These are phyloP conservation scores for Gephyroberyx darwinii DNA, from an alignment of 2,797 vertebrate genomes.

Conservation along the genomic window DNA sequence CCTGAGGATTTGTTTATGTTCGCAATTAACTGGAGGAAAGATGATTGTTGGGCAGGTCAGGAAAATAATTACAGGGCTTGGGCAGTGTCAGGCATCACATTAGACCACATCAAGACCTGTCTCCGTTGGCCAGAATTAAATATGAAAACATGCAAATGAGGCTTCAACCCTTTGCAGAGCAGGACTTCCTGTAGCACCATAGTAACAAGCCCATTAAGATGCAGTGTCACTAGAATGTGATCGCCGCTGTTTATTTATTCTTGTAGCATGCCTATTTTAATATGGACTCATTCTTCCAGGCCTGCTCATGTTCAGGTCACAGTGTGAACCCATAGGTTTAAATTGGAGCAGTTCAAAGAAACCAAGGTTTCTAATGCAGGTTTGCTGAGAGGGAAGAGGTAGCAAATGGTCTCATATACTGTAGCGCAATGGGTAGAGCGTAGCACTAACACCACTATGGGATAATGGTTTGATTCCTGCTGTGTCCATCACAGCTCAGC, in stretches of 20 bases:
- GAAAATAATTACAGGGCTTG: constrained; percentile 79
- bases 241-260: constrained; percentile 61
- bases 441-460: background rate
- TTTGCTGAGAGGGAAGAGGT: constrained; percentile 8
- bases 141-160: constrained; percentile 83
- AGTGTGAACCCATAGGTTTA: constrained; percentile 32
- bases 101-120: constrained; percentile 81
- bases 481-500: constrained; percentile 28
- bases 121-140: constrained; percentile 78
- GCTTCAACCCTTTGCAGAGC: constrained; percentile 49
- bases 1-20: constrained; percentile 81
- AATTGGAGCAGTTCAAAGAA: constrained; percentile 25
- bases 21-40: constrained; percentile 81
- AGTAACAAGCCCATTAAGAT: constrained; percentile 80
- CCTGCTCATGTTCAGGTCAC: constrained; percentile 12
- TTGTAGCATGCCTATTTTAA: constrained; percentile 41
- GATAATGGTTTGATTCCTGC: constrained; percentile 21
- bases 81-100: constrained; percentile 79
- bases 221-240: constrained; percentile 66
- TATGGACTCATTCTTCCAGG: constrained; percentile 27
- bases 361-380: constrained; percentile 14
- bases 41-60: constrained; percentile 80
- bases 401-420: constrained; percentile 1
- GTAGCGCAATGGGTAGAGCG: constrained; percentile 5
- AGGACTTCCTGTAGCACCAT: constrained; percentile 73